Base-by-base conservation (phyloP, 92 coral and sea anemone genomes). In the Heteractis magnifica region DNA sequence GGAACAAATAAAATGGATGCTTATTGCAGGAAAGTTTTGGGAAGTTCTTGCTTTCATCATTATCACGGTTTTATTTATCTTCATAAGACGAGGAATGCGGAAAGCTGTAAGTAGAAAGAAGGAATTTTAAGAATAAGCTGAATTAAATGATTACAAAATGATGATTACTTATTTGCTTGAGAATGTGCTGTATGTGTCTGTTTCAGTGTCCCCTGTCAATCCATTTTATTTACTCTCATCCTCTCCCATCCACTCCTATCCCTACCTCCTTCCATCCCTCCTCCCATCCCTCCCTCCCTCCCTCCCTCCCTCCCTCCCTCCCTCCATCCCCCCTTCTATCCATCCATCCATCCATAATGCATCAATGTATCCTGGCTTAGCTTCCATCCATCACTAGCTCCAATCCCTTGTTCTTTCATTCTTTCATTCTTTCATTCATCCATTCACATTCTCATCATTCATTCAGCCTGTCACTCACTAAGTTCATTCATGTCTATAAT, bases 11-110 rank as follows among this genome's bases (percentile, higher is more conserved):
- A 44, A 85, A 10, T 95, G 98, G 98, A 95, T 95, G 98, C 86
- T 93, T 14, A 81, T 92, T 41, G 93, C 95, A 41, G 97, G 98
- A 73, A 93, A 91, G 79, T 82, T 92, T 10, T 95, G 97, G 93
- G 98, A 95, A 78, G 90, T 95, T 20, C 62, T 86, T 15, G 97
- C 97, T 8, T 95, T 84, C 71, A 79, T 90, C 7, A 80, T 81
- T 9, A 91, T 93, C 80, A 84, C 87, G 13, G 82, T 91, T 23
- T 79, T 95, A 51, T 95, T 88, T 87, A 84, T 89, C 65, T 52
- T 89, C 55, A 76, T 95, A 53, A 88, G 80, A 51, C 88, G 85
- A 55, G 90, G 88, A 68, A 91, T 95, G 81, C 78, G 77, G 12
- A 83, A 87, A 78, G 95, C 88, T 80, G 98, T 94, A 76, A 89